A percentile compares a stretch with the other conserved stretches of the same genome.
Conservation (phyloP, 1,140 invertebrate species). For the Adoxophyes honmai region DNA sequence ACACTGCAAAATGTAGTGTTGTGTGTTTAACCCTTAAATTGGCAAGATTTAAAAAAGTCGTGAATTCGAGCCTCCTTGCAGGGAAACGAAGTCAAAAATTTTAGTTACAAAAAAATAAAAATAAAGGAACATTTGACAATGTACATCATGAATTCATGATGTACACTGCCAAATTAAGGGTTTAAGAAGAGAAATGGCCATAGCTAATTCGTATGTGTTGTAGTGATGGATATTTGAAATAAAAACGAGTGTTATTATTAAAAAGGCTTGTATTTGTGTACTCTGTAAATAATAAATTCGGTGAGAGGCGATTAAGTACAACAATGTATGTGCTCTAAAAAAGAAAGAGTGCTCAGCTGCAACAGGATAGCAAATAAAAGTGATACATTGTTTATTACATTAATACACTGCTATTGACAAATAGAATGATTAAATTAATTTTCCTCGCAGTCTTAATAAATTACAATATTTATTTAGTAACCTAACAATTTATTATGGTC, state of each 20-base stretch:
- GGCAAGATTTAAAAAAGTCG: too few relatives aligned
- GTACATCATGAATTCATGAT: too few relatives aligned
- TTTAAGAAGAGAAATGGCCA: too few relatives aligned
- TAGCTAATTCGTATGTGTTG: too few relatives aligned
- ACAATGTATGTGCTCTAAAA: slow-evolving; percentile 6
- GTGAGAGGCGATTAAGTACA: slow-evolving; percentile 50
- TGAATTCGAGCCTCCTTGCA: too few relatives aligned
- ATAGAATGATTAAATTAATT: neutral
- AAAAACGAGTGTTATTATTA: slow-evolving; percentile 11
- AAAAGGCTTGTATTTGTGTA: slow-evolving; percentile 28
- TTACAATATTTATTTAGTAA: neutral
- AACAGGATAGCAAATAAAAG: slow-evolving; percentile 5
- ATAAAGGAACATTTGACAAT: too few relatives aligned
- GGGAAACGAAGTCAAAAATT: too few relatives aligned
- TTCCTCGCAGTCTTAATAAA: neutral
- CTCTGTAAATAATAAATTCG: slow-evolving; percentile 62
- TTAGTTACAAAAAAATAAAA: too few relatives aligned
- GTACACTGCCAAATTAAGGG: too few relatives aligned
- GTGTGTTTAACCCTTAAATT: too few relatives aligned
- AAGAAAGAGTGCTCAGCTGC: neutral
- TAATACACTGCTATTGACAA: neutral
- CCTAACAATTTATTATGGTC: slow-evolving; percentile 4
- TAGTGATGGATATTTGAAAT: neutral
- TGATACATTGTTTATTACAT: neutral
- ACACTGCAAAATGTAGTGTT: too few relatives aligned